Evolutionary conservation across 2,797 vertebrate species (phyloP), one percentile per base, ranked within the genome.

Genomic region (Peromyscus melanophrys): DNA sequence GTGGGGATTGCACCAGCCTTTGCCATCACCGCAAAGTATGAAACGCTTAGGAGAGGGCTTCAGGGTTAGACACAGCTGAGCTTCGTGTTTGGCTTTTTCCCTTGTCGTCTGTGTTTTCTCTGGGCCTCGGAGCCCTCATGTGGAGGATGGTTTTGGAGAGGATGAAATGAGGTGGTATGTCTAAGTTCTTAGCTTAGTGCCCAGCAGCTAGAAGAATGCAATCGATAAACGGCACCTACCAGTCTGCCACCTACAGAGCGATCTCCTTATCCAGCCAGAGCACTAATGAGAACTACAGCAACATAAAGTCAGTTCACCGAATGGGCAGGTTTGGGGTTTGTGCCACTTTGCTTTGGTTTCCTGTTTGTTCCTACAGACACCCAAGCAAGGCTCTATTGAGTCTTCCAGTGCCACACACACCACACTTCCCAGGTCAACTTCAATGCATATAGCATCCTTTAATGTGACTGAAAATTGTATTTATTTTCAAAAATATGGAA

Each of bases 371-470:
- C 3, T 61, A 34, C 4, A 9, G 12, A 17, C 43, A 34, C n/a
- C 59, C 59, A 84, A 16, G 23, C 49, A 69, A 85, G 40, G 83
- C n/a, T 95, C 78, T 34, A 1, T 43, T 49, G 34, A 89, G 19
- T 69, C 89, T 73, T 37, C 55, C 61, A 27, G 3, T 21, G 14
- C 67, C 14, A 63, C 40, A 52, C 43, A 37, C 23, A 17, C 34
- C 52, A 52, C 4, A 63, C 90, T 94, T 89, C 90, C 69, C 12
- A 63, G 67, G 76, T 67, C 63, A 49, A 59, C 31, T 49, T 76
- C 88, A 85, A 65, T 82, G 81, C 90, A n/a, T 67, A 43, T n/a
- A 85, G 65, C 63, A 57, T 34, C 78, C 52, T 95, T 81, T 89
- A 73, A 40, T 92, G 77, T 49, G 92, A 84, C 63, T 71, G 27